phyloP scores from a whole-genome alignment of 2,888 invertebrate species.

The Villa cingulata region DNA sequence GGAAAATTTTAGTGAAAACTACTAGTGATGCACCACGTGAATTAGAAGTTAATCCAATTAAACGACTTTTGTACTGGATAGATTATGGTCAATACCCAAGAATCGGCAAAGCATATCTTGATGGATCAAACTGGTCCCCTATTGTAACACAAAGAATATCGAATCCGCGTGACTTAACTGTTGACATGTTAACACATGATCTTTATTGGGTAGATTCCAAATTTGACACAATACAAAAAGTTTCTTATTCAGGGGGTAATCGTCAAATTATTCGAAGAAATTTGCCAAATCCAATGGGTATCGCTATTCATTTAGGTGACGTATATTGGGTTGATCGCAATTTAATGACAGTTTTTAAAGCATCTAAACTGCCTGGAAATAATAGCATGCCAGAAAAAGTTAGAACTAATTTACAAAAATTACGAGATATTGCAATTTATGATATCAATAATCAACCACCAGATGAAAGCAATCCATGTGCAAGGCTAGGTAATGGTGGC shows the following conservation, averaged over 20 bases:
- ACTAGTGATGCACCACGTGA: conserved; percentile 87
- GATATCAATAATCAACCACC: conserved; percentile 77
- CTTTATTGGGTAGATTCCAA: conserved; percentile 97
- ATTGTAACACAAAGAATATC: conserved; percentile 84
- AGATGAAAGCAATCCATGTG: conserved; percentile 70
- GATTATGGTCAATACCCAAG: conserved; percentile 94
- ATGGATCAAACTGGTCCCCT: conserved; percentile 74
- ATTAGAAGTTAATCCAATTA: conserved; percentile 93
- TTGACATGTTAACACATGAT: conserved; percentile 87
- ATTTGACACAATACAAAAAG: conserved; percentile 85
- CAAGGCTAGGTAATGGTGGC: conserved; percentile 59
- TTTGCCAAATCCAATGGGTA: conserved; percentile 85
- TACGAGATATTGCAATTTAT: conserved; percentile 84
- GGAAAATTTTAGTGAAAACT: conserved; percentile 82
- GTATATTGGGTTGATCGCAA: conserved; percentile 95
- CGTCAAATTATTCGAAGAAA: conserved; percentile 73
- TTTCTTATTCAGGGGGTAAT: conserved; percentile 69
- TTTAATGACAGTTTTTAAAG: conserved; percentile 66
- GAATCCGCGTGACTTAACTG: conserved; percentile 76
- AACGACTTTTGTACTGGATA: conserved; percentile 89
- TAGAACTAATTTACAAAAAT: conserved; percentile 67
- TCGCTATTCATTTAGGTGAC: conserved; percentile 68
- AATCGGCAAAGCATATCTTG: conserved; percentile 77
- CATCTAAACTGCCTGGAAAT: conserved; percentile 64
- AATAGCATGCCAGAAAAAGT: conserved; percentile 55